Evolutionary conservation across 2,113 vertebrate genomes (phyloP), one percentile per base, ranked within the genome.

Genomic region (Seriola quinqueradiata): DNA sequence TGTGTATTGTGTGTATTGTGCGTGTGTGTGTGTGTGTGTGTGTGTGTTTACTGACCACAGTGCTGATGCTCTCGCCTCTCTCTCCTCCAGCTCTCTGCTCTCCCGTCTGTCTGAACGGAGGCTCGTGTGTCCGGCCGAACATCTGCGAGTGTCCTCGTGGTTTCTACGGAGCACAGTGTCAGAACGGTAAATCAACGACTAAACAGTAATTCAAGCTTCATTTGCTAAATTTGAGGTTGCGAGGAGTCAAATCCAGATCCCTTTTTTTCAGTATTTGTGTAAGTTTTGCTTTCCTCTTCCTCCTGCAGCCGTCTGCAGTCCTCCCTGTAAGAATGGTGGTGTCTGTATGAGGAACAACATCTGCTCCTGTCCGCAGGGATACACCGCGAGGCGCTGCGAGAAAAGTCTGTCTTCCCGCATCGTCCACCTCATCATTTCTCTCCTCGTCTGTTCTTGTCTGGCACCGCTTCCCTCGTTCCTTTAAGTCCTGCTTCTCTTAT

Each of bases 251-350:
- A 4, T 9, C 48, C 48, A 52, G 21, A 52, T 19, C 44, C 14
- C 3, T 14, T 14, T 36, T 1, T 36, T 5, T 50, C 46, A 19
- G 46, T 50, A 19, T 9, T 55, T 23, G 12, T 13, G 0, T 0
- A 58, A 1, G 61, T 65, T 19, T 40, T 14, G 11, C 50, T 9
- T 48, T 9, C 19, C 6, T 36, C 19, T 16, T 64, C 25, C 4
- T 28, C 55, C 4, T 44, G 1, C 87, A 97, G 96, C 96, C 17
- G 82, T 97, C 19, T 97, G 96, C 92, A 94, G 82, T 23, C 96
- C 96, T 0, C 89, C 96, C 79, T 97, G 96, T 90, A 93, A 96
- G 90, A 97, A 96, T 1, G 94, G 94, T 5, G 97, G 96, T 8
- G 32, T 87, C 54, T 97, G 97, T 16, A 90, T 95, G 63, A 84